Conservation (phyloP, 2,113 vertebrate genomes). For the Amphilophus citrinellus region DNA sequence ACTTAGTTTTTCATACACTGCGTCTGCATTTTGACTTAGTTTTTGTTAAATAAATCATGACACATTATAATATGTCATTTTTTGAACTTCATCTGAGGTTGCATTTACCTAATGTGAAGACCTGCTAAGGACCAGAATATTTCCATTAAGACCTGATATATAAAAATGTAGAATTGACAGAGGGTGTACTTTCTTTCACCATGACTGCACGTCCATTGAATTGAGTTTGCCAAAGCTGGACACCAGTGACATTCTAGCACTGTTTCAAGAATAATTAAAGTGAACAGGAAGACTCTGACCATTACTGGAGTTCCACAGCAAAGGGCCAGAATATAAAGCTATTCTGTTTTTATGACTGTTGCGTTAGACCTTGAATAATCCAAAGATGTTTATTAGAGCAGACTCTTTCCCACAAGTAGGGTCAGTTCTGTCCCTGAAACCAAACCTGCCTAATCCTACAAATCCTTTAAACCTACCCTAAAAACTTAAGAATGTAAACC, state of each 20-base stretch:
- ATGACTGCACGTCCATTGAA: fast-evolving
- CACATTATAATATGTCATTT: neutral
- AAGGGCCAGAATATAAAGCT: neutral
- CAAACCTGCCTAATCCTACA: conserved; percentile 1
- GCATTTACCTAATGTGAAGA: too few species aligned
- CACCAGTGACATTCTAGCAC: too few species aligned
- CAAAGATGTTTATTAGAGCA: neutral
- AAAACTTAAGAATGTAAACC: neutral
- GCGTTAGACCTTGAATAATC: neutral
- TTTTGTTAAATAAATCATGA: neutral
- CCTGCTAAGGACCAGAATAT: neutral
- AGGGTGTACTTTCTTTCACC: neutral
- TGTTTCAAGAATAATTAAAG: neutral
- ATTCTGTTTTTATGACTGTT: too few species aligned
- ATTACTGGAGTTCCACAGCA: neutral
- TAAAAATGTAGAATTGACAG: neutral
- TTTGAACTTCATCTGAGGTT: neutral
- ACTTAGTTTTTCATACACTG: neutral
- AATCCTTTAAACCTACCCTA: conserved; percentile 1
- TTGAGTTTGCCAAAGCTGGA: too few species aligned
- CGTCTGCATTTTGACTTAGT: neutral
- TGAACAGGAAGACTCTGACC: neutral
- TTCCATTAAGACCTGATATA: neutral
- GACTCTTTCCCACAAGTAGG: neutral
- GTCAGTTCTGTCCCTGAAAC: neutral